Evolutionary conservation across 2,113 vertebrate species (phyloP).

Genomic region (Athene noctua): DNA sequence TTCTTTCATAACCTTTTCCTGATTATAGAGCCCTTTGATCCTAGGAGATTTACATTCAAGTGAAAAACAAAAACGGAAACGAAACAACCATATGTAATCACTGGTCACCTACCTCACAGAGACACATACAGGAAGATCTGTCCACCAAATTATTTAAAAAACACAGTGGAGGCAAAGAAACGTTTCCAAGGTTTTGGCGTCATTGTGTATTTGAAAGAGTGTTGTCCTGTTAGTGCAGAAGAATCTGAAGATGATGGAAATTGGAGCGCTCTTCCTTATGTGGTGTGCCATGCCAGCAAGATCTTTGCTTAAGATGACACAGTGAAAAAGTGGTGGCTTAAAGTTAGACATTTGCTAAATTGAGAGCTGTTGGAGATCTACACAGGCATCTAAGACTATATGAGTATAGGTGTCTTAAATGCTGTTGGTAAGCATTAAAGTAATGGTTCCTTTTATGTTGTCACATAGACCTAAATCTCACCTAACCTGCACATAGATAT

Average conservation of each 20-base stretch:
- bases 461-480: not conserved
- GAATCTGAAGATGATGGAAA: not conserved
- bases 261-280: not conserved
- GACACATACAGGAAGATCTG: not conserved
- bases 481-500: not conserved
- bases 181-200: not conserved
- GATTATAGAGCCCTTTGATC: conserved; percentile 11
- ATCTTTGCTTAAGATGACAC: not conserved
- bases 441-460: not conserved
- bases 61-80: not conserved
- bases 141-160: not conserved
- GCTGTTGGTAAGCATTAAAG: not conserved
- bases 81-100: not conserved
- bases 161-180: not conserved
- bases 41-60: not conserved
- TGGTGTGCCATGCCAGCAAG: not conserved
- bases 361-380: not conserved
- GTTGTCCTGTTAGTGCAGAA: not conserved
- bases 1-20: conserved; percentile 3
- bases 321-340: not conserved
- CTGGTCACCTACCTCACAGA: not conserved
- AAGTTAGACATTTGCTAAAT: not conserved
- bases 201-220: not conserved
- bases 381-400: not conserved
- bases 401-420: not conserved